These are phyloP conservation scores for Heterodera filipjevi DNA, from an alignment of 2,888 invertebrate genomes.

Conservation along the genomic window DNA sequence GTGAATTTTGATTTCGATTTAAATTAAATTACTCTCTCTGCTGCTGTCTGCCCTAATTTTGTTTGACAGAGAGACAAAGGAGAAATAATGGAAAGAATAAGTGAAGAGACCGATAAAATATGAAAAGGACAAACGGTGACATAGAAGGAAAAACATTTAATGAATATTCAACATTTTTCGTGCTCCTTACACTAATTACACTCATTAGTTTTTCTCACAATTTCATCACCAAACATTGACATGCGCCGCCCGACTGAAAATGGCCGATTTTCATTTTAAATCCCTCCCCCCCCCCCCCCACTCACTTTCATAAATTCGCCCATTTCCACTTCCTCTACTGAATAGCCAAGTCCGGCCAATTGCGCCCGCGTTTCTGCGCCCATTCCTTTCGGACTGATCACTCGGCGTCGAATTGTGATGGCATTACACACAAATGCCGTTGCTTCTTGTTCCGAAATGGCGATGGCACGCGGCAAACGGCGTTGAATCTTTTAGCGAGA, in stretches of 20 bases:
- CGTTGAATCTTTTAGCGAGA: conserved; percentile 52
- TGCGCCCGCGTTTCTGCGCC: conserved; percentile 43
- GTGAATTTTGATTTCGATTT: too few species aligned
- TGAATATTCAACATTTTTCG: too few species aligned
- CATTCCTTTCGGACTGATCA: conserved; percentile 63
- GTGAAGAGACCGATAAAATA: too few species aligned
- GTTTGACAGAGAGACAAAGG: too few species aligned
- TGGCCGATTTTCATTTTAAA: not conserved
- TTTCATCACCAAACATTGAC: conserved; percentile 64
- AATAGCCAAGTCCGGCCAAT: conserved; percentile 53
- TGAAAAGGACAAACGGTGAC: too few species aligned
- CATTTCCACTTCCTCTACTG: conserved; percentile 61
- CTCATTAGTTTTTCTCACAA: too few species aligned
- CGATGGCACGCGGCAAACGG: conserved; percentile 61
- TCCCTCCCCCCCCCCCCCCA: not conserved
- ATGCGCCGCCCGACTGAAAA: conserved; percentile 60
- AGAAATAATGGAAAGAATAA: too few species aligned
- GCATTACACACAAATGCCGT: conserved; percentile 63
- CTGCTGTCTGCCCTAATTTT: too few species aligned
- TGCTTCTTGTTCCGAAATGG: conserved; percentile 59
- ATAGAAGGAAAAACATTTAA: too few species aligned
- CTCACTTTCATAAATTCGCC: conserved; percentile 63
- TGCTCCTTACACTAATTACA: too few species aligned
- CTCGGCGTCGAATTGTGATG: conserved; percentile 57
- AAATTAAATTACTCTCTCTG: too few species aligned